Base-by-base conservation (phyloP, 2,888 invertebrate genomes). In the Abscondita cerata region DNA sequence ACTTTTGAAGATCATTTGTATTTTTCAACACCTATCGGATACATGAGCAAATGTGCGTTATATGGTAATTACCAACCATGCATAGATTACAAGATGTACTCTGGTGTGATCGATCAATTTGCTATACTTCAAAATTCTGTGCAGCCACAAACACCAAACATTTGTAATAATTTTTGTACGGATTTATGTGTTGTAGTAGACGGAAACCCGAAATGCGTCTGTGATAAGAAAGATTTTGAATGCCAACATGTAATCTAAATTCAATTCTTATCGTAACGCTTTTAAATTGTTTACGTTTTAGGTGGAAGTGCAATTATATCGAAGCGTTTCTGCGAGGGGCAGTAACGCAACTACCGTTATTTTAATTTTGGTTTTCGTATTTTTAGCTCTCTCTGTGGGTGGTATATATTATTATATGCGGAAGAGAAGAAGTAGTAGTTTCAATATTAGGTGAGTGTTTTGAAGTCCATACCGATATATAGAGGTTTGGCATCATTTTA, bases 1-100 rank as follows among this genome's bases (percentile, higher is more conserved):
- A 81, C 93, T 41, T 91, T 89, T 76, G 93, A 93, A 75, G 90
- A 92, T 76, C 83, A 88, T 66, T 80, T 95, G 0, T 95, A 90
- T 78, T 93, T 90, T 83, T 78, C 88, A 0, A 83, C 82, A 2
- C 81, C 82, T 0, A 83, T 83, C 0, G 84, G 84, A 44, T 82
- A 83, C 16, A 80, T 90, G 25, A 81, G 81, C 13, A 87, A 85
- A 57, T 91, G 88, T 71, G 79, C 80, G n/a, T 78, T 88, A 33
- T 86, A 82, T 66, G 87, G 84, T 0, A 65, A 76, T 19, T 61
- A 74, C 4, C 80, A 78, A 25, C 72, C 69, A 1, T 90, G 89
- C 71, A 75, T 77, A 15, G 66, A 76, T 1, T 80, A 84, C 63
- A 76, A 79, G 50, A 64, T 85, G 61, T 80, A 82, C 59, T 76